Conservation (phyloP, 2,888 invertebrate genomes). For the Branchinecta sandiegonensis region DNA sequence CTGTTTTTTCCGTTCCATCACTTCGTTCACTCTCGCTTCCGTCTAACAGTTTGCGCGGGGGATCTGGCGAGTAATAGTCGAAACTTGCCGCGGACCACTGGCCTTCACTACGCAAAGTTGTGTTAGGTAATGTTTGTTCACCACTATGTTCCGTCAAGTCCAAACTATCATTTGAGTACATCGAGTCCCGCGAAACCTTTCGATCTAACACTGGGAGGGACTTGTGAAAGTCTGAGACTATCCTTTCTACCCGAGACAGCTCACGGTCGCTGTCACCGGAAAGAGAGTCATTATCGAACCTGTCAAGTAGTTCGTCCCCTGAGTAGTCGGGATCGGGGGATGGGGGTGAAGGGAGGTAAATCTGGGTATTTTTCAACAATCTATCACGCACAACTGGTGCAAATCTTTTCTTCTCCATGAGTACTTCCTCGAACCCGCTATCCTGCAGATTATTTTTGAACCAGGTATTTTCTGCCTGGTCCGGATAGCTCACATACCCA, state of each 20-base stretch:
- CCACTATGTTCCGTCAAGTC: not conserved
- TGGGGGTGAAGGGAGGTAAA: slow-evolving; percentile 3
- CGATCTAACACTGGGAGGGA: not conserved
- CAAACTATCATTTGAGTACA: not conserved
- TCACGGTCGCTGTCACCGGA: no score
- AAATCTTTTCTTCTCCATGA: not conserved
- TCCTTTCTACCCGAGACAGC: no score
- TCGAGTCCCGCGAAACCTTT: slow-evolving; percentile 1
- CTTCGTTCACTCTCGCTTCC: slow-evolving; percentile 1
- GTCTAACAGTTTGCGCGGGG: not conserved
- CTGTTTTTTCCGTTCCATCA: not conserved
- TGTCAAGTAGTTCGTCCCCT: not conserved
- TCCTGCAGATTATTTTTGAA: no score
- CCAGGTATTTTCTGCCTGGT: no score
- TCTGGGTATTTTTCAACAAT: not conserved
- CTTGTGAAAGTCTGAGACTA: no score
- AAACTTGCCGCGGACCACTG: slow-evolving; percentile 1
- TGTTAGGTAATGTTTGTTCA: no score
- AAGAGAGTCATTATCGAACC: not conserved
- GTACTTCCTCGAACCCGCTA: no score
- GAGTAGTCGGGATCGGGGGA: not conserved
- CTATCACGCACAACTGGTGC: not conserved
- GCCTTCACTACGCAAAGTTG: not conserved
- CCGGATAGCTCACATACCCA: no score
- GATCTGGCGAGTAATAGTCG: not conserved